These are phyloP conservation scores for Gymnogyps californianus DNA, from an alignment of 2,113 vertebrate species.

Conservation along the genomic window DNA sequence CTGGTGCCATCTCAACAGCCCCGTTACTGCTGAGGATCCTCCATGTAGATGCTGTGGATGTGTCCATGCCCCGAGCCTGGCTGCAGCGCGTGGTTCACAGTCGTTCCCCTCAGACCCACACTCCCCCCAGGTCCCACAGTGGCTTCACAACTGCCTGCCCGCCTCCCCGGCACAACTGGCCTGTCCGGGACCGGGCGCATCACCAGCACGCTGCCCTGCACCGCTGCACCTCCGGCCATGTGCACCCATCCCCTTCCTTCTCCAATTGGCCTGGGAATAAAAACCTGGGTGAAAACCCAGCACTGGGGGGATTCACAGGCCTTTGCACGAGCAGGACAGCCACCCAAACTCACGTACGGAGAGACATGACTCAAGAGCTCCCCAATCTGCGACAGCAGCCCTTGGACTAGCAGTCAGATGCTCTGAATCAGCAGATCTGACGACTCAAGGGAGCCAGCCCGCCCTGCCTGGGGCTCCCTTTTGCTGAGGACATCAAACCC, in stretches of 20 bases:
- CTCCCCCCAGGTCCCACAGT: neutral
- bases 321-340: neutral
- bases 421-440: neutral
- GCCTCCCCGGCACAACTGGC: neutral
- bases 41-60: neutral
- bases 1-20: neutral
- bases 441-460: neutral
- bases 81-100: rapidly evolving
- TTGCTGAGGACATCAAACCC: neutral
- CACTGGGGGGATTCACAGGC: neutral
- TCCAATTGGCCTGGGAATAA: neutral
- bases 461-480: neutral
- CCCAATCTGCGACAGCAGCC: neutral
- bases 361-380: neutral
- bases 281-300: neutral
- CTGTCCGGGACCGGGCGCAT: neutral
- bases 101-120: rapidly evolving
- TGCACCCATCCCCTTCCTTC: neutral
- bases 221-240: neutral
- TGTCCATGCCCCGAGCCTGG: rapidly evolving
- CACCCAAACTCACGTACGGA: neutral
- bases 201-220: rapidly evolving
- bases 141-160: neutral
- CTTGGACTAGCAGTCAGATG: neutral
- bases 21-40: neutral